These are phyloP conservation scores for Condylura cristata DNA, from an alignment of 2,113 vertebrate genomes.

Conservation along the genomic window DNA sequence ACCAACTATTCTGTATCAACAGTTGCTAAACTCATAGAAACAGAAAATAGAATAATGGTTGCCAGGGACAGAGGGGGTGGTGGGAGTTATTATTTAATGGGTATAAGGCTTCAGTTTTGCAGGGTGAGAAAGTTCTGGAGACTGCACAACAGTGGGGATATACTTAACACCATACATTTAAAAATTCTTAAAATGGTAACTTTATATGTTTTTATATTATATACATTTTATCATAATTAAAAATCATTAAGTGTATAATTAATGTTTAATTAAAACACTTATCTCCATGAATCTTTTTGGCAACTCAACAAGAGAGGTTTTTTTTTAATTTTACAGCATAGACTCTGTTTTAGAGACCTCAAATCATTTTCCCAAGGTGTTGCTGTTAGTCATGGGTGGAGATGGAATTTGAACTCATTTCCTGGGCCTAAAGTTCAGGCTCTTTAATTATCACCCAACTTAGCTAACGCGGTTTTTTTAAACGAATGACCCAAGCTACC, in stretches of 20 bases:
- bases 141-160: background rate
- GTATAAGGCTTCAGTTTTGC: conserved; percentile 5
- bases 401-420: conserved; percentile 58
- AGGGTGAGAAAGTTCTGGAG: conserved; percentile 24
- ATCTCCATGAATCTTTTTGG: conserved; percentile 18
- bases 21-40: conserved; percentile 15
- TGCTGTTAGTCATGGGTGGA: background rate
- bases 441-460: conserved; percentile 35
- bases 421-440: conserved; percentile 22
- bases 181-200: conserved; percentile 8
- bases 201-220: background rate
- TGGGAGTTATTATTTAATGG: background rate
- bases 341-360: background rate
- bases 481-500: background rate
- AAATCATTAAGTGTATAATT: background rate
- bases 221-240: background rate
- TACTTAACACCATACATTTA: background rate
- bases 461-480: conserved; percentile 23
- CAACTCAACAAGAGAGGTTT: background rate
- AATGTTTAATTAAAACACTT: conserved; percentile 3
- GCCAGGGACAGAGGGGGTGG: background rate
- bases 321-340: background rate
- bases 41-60: background rate
- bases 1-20: background rate
- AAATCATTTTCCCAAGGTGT: background rate